Evolutionary conservation across 2,888 invertebrate species (phyloP).

Genomic region (Operophtera brumata): DNA sequence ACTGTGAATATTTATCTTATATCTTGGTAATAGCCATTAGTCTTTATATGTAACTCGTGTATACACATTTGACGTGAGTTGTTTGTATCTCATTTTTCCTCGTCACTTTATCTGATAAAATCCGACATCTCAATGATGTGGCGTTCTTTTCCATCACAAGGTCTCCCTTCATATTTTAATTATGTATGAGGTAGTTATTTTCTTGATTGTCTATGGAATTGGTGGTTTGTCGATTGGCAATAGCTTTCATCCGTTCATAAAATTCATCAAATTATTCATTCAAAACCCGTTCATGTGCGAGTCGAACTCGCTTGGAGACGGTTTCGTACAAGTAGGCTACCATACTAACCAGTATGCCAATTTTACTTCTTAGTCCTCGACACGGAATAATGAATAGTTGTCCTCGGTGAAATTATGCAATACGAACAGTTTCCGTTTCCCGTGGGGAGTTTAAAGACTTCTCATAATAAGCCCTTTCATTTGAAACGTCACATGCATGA

Average conservation of each 20-base stretch:
- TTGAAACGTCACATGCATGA: too few species aligned
- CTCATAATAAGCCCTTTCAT: too few species aligned
- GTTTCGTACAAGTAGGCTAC: too few species aligned
- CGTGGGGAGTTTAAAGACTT: too few species aligned
- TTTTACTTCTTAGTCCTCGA: too few species aligned
- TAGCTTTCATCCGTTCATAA: not conserved
- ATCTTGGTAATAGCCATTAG: not conserved
- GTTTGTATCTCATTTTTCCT: slow-evolving; percentile 42
- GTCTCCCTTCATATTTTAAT: slow-evolving; percentile 22
- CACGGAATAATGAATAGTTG: too few species aligned
- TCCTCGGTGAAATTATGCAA: too few species aligned
- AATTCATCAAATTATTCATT: not conserved
- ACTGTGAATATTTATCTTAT: not conserved
- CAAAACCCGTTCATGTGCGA: too few species aligned
- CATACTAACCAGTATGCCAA: too few species aligned
- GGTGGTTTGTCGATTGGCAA: not conserved
- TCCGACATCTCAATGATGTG: slow-evolving; percentile 50
- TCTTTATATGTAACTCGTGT: slow-evolving; percentile 20
- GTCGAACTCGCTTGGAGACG: too few species aligned
- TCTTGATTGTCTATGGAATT: slow-evolving; percentile 1
- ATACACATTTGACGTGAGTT: slow-evolving; percentile 35
- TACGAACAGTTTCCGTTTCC: too few species aligned
- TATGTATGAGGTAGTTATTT: slow-evolving; percentile 3
- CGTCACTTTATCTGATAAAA: slow-evolving; percentile 48
- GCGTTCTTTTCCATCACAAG: slow-evolving; percentile 42